Conservation (phyloP, 2,888 invertebrate genomes). For the Aphodius granarius region DNA sequence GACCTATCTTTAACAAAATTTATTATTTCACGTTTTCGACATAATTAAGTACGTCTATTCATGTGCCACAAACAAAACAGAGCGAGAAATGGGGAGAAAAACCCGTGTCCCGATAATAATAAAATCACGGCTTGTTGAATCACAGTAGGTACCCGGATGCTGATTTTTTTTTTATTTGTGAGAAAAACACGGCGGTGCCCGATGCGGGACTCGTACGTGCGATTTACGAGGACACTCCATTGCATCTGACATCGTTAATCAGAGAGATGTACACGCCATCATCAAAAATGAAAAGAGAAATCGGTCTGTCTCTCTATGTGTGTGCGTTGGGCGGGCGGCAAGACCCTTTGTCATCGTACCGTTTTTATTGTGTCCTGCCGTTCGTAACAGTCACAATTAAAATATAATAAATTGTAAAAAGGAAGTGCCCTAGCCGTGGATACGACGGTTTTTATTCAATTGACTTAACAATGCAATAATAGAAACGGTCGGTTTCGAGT, state of each 20-base stretch:
- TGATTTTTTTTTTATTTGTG: conserved; percentile 32
- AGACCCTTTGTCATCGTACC: conserved; percentile 31
- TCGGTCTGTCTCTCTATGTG: neutral
- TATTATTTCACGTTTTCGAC: no score
- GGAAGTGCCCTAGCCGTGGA: conserved; percentile 28
- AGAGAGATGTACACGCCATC: conserved; percentile 34
- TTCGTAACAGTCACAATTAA: conserved; percentile 40
- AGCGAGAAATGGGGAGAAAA: conserved; percentile 20
- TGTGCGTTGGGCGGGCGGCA: no score
- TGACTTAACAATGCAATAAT: neutral
- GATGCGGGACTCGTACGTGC: conserved; percentile 40
- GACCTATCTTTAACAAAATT: no score
- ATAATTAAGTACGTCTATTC: no score
- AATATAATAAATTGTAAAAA: conserved; percentile 42
- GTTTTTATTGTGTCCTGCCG: conserved; percentile 28
- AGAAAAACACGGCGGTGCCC: conserved; percentile 43
- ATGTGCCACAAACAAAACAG: neutral
- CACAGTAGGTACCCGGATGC: conserved; percentile 35
- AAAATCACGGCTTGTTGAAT: conserved; percentile 38
- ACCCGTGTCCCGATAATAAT: conserved; percentile 34
- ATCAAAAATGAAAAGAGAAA: conserved; percentile 33
- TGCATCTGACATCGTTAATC: conserved; percentile 41
- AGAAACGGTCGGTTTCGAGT: neutral
- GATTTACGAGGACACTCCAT: conserved; percentile 46
- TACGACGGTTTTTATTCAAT: conserved; percentile 12